Conservation (phyloP, 1,140 invertebrate species). For the Mercenaria mercenaria region DNA sequence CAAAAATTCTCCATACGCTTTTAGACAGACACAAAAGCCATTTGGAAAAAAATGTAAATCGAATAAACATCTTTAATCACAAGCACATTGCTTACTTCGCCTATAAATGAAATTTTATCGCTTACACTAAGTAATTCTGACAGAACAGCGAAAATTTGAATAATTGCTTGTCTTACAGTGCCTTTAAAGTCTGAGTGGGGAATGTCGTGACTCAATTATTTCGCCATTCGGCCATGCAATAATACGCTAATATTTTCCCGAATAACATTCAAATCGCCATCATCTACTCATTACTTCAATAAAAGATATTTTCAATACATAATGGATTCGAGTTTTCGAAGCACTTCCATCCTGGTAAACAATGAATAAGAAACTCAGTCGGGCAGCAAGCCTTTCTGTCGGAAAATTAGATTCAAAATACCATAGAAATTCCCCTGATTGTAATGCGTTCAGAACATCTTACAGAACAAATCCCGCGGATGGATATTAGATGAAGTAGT, state of each 20-base stretch:
- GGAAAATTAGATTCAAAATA: conserved; percentile 67
- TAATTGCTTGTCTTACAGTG: conserved; percentile 55
- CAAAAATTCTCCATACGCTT: background rate
- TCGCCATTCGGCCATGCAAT: conserved; percentile 61
- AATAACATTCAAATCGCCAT: conserved; percentile 61
- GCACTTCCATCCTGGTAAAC: conserved; percentile 42
- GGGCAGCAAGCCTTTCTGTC: conserved; percentile 55
- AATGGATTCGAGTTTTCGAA: conserved; percentile 49
- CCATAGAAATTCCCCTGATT: conserved; percentile 51
- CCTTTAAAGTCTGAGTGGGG: conserved; percentile 3
- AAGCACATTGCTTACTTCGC: conserved; percentile 54
- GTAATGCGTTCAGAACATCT: conserved; percentile 27
- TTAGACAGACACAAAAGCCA: conserved; percentile 37
- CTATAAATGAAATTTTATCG: conserved; percentile 67
- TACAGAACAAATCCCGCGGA: conserved; percentile 52
- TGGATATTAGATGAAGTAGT: conserved; percentile 46
- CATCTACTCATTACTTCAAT: conserved; percentile 60
- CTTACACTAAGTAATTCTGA: conserved; percentile 64
- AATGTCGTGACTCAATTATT: conserved; percentile 64
- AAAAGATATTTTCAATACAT: conserved; percentile 68
- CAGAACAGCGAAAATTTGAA: conserved; percentile 63
- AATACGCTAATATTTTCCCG: conserved; percentile 63
- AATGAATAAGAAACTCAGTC: conserved; percentile 64
- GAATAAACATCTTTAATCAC: conserved; percentile 51
- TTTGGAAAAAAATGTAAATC: conserved; percentile 53